These are phyloP conservation scores for Notocelia uddmanniana DNA, from an alignment of 2,888 invertebrate species.

Conservation along the genomic window DNA sequence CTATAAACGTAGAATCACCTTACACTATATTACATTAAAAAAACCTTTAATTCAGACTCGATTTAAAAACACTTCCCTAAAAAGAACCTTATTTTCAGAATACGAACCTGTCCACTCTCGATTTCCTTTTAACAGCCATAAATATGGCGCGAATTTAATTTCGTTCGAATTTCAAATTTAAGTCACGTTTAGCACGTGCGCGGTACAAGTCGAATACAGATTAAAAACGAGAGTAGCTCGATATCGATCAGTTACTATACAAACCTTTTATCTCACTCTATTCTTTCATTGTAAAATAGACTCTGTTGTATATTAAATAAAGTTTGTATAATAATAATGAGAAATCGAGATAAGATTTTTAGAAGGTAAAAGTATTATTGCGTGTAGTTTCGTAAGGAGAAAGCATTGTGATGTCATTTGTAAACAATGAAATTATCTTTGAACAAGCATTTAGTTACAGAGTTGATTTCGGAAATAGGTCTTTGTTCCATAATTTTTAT, in stretches of 20 bases:
- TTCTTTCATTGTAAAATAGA: neutral
- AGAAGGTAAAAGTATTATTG: constrained; percentile 16
- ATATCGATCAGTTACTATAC: constrained; percentile 4
- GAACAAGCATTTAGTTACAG: constrained; percentile 7
- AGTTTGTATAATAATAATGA: neutral
- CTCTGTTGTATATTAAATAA: neutral
- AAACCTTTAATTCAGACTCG: constrained; percentile 25
- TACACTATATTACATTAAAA: constrained; percentile 6
- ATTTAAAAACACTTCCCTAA: constrained; percentile 44
- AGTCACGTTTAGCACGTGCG: constrained; percentile 82
- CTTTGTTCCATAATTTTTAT: neutral
- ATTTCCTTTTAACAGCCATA: constrained; percentile 77
- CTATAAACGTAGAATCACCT: constrained; percentile 3
- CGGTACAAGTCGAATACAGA: constrained; percentile 66
- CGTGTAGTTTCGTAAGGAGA: constrained; percentile 43
- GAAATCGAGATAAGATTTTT: neutral
- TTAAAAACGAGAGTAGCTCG: constrained; percentile 58
- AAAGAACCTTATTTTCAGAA: constrained; percentile 52
- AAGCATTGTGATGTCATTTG: constrained; percentile 42
- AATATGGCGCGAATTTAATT: constrained; percentile 82
- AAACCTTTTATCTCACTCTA: neutral
- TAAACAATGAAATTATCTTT: constrained; percentile 31
- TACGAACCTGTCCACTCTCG: constrained; percentile 59
- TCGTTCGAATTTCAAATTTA: constrained; percentile 80
- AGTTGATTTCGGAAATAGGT: constrained; percentile 5